phyloP scores from a whole-genome alignment of 2,888 invertebrate species.

The Ceriagrion tenellum region DNA sequence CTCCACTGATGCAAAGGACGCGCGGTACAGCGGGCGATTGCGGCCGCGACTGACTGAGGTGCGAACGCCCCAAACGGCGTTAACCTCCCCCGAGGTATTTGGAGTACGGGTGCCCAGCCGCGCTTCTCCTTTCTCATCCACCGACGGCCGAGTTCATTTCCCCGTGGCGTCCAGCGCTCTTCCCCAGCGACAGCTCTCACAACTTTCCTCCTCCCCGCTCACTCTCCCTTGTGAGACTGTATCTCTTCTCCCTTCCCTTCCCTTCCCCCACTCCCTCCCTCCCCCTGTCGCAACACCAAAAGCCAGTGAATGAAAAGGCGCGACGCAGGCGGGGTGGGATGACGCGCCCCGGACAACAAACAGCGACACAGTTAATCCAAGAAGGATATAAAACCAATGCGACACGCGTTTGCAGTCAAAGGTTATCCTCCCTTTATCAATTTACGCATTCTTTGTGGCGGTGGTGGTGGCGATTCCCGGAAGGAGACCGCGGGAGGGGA shows the following conservation, averaged over 20 bases:
- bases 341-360: not conserved
- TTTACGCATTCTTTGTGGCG: not conserved
- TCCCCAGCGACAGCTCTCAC: not conserved
- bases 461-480: not conserved
- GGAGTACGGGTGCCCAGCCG: not conserved
- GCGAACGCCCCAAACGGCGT: not conserved
- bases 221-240: not conserved
- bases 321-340: not conserved
- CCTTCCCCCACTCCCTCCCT: not conserved
- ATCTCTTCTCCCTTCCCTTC: not conserved
- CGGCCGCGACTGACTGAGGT: not conserved
- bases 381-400: not conserved
- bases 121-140: not conserved
- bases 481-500: not conserved
- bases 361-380: not conserved
- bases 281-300: not conserved
- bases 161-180: not conserved
- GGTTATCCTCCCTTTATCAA: conserved; percentile 28
- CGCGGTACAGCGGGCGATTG: not conserved
- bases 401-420: not conserved
- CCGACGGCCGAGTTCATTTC: conserved; percentile 7
- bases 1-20: too few relatives aligned
- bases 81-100: not conserved
- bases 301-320: not conserved
- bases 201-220: too few relatives aligned